Conservation (phyloP, 2,797 vertebrate species). For the Danio choprae region DNA sequence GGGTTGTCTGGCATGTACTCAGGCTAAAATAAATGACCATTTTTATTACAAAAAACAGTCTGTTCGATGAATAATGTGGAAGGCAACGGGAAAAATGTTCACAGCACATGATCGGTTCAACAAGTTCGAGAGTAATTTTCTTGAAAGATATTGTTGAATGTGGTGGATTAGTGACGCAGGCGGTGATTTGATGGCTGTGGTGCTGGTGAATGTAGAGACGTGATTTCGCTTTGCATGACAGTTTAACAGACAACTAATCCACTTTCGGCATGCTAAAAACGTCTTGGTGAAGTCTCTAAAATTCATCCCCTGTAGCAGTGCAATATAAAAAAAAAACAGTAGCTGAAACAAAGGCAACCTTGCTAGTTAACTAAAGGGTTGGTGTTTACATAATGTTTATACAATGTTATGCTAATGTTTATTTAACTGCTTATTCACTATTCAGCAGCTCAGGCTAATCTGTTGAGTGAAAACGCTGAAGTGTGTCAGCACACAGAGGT, state of each 20-base stretch:
- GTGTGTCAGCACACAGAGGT: neutral
- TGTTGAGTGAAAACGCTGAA: slow-evolving; percentile 12
- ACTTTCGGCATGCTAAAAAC: neutral
- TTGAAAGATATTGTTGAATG: neutral
- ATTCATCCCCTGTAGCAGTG: neutral
- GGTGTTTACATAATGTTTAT: slow-evolving; percentile 24
- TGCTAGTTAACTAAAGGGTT: neutral
- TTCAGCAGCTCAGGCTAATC: neutral
- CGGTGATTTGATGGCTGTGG: neutral
- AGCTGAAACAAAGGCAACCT: neutral
- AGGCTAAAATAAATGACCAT: slow-evolving; percentile 11
- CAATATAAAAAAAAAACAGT: neutral
- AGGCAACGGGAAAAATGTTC: neutral
- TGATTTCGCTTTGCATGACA: slow-evolving; percentile 5
- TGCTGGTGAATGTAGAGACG: slow-evolving; percentile 1
- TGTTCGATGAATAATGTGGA: neutral
- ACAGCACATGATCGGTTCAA: neutral
- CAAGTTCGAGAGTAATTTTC: neutral
- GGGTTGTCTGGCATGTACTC: neutral
- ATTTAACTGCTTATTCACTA: slow-evolving; percentile 3
- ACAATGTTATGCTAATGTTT: slow-evolving; percentile 21
- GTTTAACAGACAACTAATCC: slow-evolving; percentile 11
- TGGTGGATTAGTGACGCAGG: neutral
- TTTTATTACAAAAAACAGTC: neutral
- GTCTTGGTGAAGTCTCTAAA: neutral